Conservation (phyloP, 2,797 vertebrate species). For the Sarcophilus harrisii region DNA sequence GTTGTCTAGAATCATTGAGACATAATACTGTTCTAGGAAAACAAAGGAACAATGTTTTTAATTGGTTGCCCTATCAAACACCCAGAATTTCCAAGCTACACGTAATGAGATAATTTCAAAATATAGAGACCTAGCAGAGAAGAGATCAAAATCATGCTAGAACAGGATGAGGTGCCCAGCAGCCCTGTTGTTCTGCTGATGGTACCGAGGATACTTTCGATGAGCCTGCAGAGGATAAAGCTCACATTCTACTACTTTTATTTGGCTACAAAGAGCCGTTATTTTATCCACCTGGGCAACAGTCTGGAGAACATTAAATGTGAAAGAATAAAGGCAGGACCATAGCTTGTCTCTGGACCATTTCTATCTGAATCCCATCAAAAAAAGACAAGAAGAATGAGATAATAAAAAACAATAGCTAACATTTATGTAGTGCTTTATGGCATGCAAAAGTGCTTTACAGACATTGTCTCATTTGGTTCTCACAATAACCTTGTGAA, state of each 20-base stretch:
- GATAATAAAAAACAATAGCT: background rate
- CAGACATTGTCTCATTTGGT: background rate
- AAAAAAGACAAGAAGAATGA: background rate
- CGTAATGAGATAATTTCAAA: background rate
- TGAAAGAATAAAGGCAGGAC: background rate
- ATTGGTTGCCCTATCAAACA: background rate
- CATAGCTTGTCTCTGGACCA: background rate
- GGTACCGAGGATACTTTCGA: background rate
- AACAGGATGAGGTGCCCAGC: background rate
- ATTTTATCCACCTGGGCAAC: conserved; percentile 1
- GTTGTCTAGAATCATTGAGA: background rate
- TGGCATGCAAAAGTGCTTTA: background rate
- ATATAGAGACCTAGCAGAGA: background rate
- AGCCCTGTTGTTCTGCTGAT: background rate
- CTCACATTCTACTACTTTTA: background rate
- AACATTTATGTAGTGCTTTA: background rate
- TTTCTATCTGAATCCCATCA: background rate
- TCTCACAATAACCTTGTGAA: background rate
- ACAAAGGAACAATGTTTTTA: background rate
- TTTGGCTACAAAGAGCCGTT: background rate
- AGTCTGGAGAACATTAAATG: conserved; percentile 4
- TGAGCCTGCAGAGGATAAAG: background rate
- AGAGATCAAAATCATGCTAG: background rate
- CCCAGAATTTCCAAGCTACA: background rate
- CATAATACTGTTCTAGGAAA: background rate